Conservation (phyloP, 2,113 vertebrate genomes). For the Zosterops japonicus region DNA sequence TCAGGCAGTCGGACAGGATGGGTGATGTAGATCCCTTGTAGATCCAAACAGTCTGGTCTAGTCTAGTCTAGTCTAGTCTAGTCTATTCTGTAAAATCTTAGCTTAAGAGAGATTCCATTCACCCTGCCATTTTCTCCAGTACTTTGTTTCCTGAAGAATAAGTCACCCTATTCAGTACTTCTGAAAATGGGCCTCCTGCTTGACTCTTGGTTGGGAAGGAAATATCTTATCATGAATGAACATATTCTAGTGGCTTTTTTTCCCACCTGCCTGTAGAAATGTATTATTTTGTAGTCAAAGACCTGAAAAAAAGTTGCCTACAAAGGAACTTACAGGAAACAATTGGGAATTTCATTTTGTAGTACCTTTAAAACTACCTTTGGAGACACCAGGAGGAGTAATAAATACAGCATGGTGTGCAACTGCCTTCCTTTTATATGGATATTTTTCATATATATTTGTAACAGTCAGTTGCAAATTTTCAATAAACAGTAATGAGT, state of each 20-base stretch:
- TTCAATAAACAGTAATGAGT: neutral
- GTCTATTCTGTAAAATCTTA: neutral
- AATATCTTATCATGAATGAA: neutral
- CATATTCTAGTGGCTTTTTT: neutral
- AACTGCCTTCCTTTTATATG: neutral
- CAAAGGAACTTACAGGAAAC: neutral
- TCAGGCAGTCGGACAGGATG: neutral
- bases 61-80: neutral
- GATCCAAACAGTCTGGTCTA: neutral
- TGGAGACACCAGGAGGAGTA: neutral
- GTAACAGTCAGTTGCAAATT: neutral
- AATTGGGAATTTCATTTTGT: neutral
- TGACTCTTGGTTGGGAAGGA: neutral
- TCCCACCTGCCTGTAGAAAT: neutral
- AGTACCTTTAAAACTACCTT: neutral
- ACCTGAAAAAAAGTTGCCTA: neutral
- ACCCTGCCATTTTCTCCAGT: neutral
- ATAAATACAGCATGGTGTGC: neutral
- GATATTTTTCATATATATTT: neutral
- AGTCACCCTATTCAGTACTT: neutral
- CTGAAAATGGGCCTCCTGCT: neutral
- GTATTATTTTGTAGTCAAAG: neutral
- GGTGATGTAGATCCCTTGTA: neutral
- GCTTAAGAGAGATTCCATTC: neutral
- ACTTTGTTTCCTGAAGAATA: neutral